phyloP scores from a whole-genome alignment of 2,797 vertebrate genomes.

The Mionectes olivaceus region DNA sequence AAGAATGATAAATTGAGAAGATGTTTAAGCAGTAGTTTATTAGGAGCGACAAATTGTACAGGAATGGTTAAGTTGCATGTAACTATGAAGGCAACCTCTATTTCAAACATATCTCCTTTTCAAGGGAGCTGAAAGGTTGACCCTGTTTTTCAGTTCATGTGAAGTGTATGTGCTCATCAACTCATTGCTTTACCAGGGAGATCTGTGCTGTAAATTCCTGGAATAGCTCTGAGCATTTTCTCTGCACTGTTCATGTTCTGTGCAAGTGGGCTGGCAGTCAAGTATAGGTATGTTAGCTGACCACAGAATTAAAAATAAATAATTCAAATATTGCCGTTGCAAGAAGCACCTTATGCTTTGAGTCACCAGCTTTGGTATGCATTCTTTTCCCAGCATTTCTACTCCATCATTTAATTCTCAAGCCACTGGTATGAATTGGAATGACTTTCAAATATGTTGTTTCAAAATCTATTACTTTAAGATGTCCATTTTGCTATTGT shows the following conservation, averaged over 20 bases:
- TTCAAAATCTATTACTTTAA: not conserved
- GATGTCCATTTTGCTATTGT: not conserved
- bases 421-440: not conserved
- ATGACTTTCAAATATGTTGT: not conserved
- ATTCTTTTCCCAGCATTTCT: not conserved
- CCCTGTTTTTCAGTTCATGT: slow-evolving; percentile 18
- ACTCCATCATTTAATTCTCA: not conserved
- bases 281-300: not conserved
- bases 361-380: not conserved
- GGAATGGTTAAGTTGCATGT: not conserved
- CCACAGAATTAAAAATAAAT: not conserved
- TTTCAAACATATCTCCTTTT: slow-evolving; percentile 25
- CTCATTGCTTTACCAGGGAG: slow-evolving; percentile 16
- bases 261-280: not conserved
- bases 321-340: not conserved
- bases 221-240: not conserved
- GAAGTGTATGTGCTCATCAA: slow-evolving; percentile 17
- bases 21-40: slow-evolving; percentile 33
- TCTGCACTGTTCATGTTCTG: not conserved
- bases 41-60: not conserved
- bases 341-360: not conserved
- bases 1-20: not conserved
- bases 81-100: not conserved
- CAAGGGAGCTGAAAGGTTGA: slow-evolving; percentile 33
- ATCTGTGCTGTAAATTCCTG: slow-evolving; percentile 63